Conservation (phyloP, 1,140 invertebrate genomes). For the Acromyrmex heyeri region DNA sequence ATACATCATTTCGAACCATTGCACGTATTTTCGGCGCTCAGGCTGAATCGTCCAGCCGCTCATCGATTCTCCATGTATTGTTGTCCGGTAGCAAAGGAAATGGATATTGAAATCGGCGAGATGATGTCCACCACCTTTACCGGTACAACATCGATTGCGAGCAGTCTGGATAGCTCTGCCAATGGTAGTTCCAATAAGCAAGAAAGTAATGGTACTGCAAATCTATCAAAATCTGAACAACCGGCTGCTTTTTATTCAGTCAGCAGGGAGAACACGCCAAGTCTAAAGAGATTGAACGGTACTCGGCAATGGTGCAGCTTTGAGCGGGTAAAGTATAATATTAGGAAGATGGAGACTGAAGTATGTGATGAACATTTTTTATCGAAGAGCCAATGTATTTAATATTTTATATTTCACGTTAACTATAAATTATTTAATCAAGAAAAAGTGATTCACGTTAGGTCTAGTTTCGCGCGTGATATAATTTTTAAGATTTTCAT, state of each 20-base stretch:
- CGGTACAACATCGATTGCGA: constrained; percentile 75
- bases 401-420: neutral
- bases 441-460: neutral
- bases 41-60: constrained; percentile 88
- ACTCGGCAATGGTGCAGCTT: constrained; percentile 73
- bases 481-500: neutral
- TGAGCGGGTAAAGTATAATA: constrained; percentile 78
- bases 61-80: constrained; percentile 90
- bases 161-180: constrained; percentile 76
- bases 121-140: constrained; percentile 80
- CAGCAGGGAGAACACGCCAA: constrained; percentile 84
- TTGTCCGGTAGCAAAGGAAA: constrained; percentile 88
- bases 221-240: constrained; percentile 78
- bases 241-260: constrained; percentile 73
- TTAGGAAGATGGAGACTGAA: neutral
- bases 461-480: neutral
- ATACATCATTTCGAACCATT: constrained; percentile 92
- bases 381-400: neutral
- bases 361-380: neutral
- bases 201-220: constrained; percentile 76
- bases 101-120: constrained; percentile 83
- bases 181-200: constrained; percentile 76
- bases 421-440: constrained; percentile 7
- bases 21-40: constrained; percentile 91
- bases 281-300: constrained; percentile 81